Conservation (phyloP, 2,888 invertebrate genomes). For the Osmoderma eremita region DNA sequence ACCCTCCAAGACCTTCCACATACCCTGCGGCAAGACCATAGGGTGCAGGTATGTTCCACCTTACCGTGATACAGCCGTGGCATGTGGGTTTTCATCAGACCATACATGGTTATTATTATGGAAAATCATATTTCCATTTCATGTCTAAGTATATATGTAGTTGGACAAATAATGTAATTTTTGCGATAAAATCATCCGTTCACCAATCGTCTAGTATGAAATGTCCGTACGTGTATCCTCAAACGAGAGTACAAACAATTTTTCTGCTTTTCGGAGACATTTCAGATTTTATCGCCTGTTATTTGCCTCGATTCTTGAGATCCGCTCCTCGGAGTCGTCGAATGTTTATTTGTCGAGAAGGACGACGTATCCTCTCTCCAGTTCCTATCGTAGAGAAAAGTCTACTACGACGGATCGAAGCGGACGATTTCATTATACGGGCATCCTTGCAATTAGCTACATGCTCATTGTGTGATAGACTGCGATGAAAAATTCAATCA, state of each 20-base stretch:
- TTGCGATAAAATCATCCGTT: conserved; percentile 2
- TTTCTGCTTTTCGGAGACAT: not conserved
- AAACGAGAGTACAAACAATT: conserved; percentile 13
- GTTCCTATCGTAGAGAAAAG: conserved; percentile 7
- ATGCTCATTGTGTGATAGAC: conserved; percentile 37
- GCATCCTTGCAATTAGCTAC: conserved; percentile 31
- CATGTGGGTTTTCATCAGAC: too few relatives aligned
- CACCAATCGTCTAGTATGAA: conserved; percentile 3
- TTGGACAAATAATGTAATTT: not conserved
- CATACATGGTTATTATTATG: too few relatives aligned
- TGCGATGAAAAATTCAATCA: conserved; percentile 42
- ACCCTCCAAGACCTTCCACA: too few relatives aligned
- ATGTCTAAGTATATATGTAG: not conserved
- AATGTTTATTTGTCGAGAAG: conserved; percentile 20
- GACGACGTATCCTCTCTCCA: conserved; percentile 15
- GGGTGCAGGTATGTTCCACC: too few relatives aligned
- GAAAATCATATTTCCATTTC: too few relatives aligned
- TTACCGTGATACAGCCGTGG: too few relatives aligned
- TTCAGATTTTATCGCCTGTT: conserved; percentile 21
- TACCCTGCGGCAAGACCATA: too few relatives aligned
- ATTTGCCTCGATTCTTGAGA: conserved; percentile 1
- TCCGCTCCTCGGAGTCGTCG: not conserved
- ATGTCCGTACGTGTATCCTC: not conserved
- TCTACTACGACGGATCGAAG: conserved; percentile 10
- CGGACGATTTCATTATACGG: conserved; percentile 34